Evolutionary conservation across 1,140 invertebrate species (phyloP), one percentile per base, ranked within the genome.

Genomic region (Ceratina australensis): DNA sequence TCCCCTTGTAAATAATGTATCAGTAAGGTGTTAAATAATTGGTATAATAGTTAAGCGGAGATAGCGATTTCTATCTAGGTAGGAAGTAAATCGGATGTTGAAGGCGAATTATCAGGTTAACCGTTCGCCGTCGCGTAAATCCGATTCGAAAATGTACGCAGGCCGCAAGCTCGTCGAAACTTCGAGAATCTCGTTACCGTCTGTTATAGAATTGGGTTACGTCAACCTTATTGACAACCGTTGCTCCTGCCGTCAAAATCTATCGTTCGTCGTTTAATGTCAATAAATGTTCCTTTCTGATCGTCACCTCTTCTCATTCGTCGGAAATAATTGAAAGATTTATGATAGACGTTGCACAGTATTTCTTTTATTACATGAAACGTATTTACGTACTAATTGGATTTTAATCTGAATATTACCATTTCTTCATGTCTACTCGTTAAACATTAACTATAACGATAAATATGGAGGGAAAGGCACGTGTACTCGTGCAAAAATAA

Each of bases 141-240:
- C 75, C 61, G 69, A 77, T 81, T 85, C 75, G 28, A 83, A 72
- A 65, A 72, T 60, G 79, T 73, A 80, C 64, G 71, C 81, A 83
- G 67, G 42, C 28, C 72, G 56, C 54, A 24, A 60, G 18, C 71
- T 60, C 72, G 18, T 50, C 52, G 52, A 18, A n/a, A 57, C 22
- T 16, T 18, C 22, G 47, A 28, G 33, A 78, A 82, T 68, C 65
- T 69, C 73, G 81, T 78, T 87, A 85, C 78, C 78, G 80, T 57
- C 74, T 74, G 59, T 74, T 61, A 52, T 79, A 69, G 81, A 86
- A 88, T 88, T 78, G 85, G 74, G 82, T 86, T 87, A 88, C 82
- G 84, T 84, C 80, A 86, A 88, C 79, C 78, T 86, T 86, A 84
- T 82, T 84, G 82, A 82, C 85, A 86, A 87, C 81, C 54, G 69